Evolutionary conservation across 2,888 invertebrate genomes (phyloP), one percentile per base, ranked within the genome.

Genomic region (Parochlus steinenii): DNA sequence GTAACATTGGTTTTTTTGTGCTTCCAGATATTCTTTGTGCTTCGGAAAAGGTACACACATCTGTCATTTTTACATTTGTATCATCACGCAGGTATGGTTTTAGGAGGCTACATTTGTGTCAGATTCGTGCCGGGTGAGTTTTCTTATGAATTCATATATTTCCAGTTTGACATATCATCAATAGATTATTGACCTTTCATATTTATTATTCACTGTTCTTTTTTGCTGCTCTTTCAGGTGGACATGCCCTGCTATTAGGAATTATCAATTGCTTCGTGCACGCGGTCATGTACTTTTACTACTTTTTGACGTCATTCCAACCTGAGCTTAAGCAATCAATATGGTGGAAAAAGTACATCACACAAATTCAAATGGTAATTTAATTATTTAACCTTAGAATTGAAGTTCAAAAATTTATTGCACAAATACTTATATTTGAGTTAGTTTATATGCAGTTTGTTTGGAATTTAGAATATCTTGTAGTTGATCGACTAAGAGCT

Each of bases 281-380:
- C 49, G 54, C 71, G 2, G 56, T 85, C 15, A 89, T 89, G 87
- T 89, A 89, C 51, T 58, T 64, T 0, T 82, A 89, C 53, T 89
- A 85, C 50, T 63, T 81, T 5, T 47, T 78, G 40, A 67, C 79
- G 0, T 77, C 80, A 1, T 60, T 72, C 39, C 64, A 75, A 30
- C 77, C 77, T 0, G 64, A 65, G 29, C 67, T 74, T 48, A 76
- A 74, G 47, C 61, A 73, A 38, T 74, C 70, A 39, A 51, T 74
- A 2, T 77, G 77, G 75, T 77, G 81, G 74, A 85, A 85, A 52
- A 79, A 76, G 45, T 66, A 78, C 47, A 71, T 86, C 42, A 85
- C 85, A 0, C 76, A 74, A 46, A 48, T 82, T 41, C 85, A 86
- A 58, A 67, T 85, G 49, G 73, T 70, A 56, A 6, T n/a, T 22